Evolutionary conservation across 1,140 invertebrate genomes (phyloP), one percentile per base, ranked within the genome.

Genomic region (Leptonema lineaticorne): DNA sequence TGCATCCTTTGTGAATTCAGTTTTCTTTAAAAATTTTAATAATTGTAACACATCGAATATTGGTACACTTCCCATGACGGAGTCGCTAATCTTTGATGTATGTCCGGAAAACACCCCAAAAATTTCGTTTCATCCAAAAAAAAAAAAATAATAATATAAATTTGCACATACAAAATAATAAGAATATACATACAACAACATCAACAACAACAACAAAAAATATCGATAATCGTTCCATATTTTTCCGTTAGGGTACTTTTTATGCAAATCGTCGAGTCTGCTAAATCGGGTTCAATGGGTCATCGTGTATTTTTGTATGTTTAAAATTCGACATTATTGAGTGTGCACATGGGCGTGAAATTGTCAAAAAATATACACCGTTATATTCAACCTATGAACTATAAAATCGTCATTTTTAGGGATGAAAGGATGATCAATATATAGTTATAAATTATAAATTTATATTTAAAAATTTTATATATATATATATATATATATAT

Each of bases 71-170:
- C 70, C 70, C 70, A 72, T 72, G 70, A 72, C 70, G 46, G 46
- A 16, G 56, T 33, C 20, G 41, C 30, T 72, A 72, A 72, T 72
- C 67, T 63, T 22, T 68, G 63, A 71, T 69, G 69, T 71, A 71
- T 67, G 20, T 33, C 2, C 24, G 28, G n/a, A 18, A 3, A 14
- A 41, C 9, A 11, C 16, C 16, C 3, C 37, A 41, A 41, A 14
- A 41, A 16, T 41, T 9, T 41, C 37, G 2, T n/a, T n/a, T n/a
- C n/a, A n/a, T n/a, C 37, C 37, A 41, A 41, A 41, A 11, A 9
- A 16, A 41, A 41, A 41, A 9, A 41, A 16, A 41, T 14, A 41
- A 41, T 41, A 41, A 16, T 41, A 3, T 16, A 41, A 41, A 11
- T 16, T 41, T 9, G 9, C 9, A 11, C 2, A 41, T 2, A 41